Percentiles rank a stretch among this genome's conserved stretches.
phyloP scores from a whole-genome alignment of 1,140 invertebrate genomes.

The Heliconius nattereri region DNA sequence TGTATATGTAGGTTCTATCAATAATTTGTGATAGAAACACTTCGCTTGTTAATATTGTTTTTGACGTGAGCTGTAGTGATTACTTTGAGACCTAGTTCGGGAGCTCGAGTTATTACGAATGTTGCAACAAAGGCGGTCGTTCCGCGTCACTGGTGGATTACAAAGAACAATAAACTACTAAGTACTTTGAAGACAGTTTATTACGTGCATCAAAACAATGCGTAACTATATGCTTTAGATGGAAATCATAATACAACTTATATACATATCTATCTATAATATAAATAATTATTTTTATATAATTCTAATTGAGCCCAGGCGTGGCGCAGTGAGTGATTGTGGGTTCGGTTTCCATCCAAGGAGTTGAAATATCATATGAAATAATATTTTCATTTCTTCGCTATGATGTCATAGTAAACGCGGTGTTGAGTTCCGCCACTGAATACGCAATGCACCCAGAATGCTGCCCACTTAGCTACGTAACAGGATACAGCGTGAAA shows the following conservation, averaged over 20 bases:
- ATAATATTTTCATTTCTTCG: too few species aligned
- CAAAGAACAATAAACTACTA: conserved; percentile 72
- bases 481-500: too few species aligned
- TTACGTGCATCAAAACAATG: conserved; percentile 57
- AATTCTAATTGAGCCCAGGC: too few species aligned
- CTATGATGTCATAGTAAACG: too few species aligned
- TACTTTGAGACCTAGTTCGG: conserved; percentile 34
- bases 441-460: too few species aligned
- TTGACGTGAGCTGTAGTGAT: conserved; percentile 9
- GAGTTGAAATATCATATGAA: too few species aligned
- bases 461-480: too few species aligned
- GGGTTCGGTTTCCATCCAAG: too few species aligned
- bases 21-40: background rate
- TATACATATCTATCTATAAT: too few species aligned
- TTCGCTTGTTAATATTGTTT: background rate
- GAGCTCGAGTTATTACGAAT: conserved; percentile 32
- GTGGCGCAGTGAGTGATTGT: too few species aligned
- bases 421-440: too few species aligned
- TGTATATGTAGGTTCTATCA: background rate
- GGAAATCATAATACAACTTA: background rate
- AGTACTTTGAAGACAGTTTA: conserved; percentile 60
- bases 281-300: too few species aligned
- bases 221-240: conserved; percentile 30
- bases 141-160: conserved; percentile 59
- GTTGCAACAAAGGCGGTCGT: conserved; percentile 52